Base-by-base conservation (phyloP, 2,113 vertebrate species). In the Mola mola region DNA sequence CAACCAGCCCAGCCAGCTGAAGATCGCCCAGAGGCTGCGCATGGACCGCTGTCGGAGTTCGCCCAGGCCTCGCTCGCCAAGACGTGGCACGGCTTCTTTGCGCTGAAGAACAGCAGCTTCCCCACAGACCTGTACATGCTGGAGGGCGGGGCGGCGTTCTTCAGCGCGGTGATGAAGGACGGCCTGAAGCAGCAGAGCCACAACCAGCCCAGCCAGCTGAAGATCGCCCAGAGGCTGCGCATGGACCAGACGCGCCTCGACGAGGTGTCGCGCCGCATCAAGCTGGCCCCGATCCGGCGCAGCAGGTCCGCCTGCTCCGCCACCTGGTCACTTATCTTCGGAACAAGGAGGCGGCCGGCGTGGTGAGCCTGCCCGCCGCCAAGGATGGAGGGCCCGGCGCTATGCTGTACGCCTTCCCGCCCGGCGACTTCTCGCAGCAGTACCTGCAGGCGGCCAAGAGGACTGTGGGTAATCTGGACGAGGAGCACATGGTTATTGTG, bases 281-380 rank as follows among this genome's bases (percentile, higher is more conserved):
- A 95, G 55, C 93, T 95, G 65, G 96, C 25, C 71, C 85, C 0
- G 96, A 97, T 77, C 94, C 94, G 0, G 95, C 95, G 7, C 92
- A 97, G n/a, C 96, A 99, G 93, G 92, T 94, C 40, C 93, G 97
- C 68, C 89, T 98, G 89, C 95, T 99, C 46, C 95, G 97, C 75
- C 98, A 99, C 88, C 92, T 99, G 83, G 97, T 99, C 78, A 98
- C 97, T 41, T 99, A 99, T 93, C 94, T 99, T 90, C 94, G 97
- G 81, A 98, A 98, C 93, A 99, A 99, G 82, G 97, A 99, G 90
- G 97, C 97, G 0, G 97, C 97, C 0, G 97, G 97, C 2, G 97
- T 99, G 7, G 98, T 99, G 72, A 95, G 97, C 82, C 91, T 99
- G 69, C 96, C 96, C 0, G 91, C 94, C 19, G 89, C 92, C 0